Evolutionary conservation across 2,797 vertebrate species (phyloP).

Genomic region (Silurus aristotelis): DNA sequence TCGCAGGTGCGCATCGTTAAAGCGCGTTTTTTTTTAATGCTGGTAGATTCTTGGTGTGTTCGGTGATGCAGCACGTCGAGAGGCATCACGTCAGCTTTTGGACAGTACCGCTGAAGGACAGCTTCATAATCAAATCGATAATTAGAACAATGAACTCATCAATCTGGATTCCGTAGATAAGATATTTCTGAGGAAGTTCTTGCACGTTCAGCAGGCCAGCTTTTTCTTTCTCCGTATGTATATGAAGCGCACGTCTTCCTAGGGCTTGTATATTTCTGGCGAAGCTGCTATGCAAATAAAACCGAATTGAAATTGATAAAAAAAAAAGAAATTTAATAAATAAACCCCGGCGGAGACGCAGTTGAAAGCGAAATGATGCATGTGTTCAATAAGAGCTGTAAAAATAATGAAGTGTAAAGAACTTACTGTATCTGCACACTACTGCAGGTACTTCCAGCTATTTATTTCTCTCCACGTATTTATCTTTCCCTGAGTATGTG

Average conservation of each 20-base stretch:
- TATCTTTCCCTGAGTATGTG: constrained; percentile 28
- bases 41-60: background rate
- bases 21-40: background rate
- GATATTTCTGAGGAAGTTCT: background rate
- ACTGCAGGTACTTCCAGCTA: constrained; percentile 4
- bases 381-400: constrained; percentile 25
- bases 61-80: background rate
- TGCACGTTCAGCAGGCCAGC: background rate
- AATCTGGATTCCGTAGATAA: background rate
- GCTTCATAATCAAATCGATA: background rate
- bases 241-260: background rate
- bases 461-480: constrained; percentile 26
- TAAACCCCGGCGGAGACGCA: background rate
- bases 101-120: background rate
- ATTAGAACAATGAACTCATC: constrained; percentile 8
- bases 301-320: background rate
- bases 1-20: too few relatives aligned
- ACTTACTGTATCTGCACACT: constrained; percentile 20
- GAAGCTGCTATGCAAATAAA: background rate
- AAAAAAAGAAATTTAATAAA: background rate
- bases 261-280: background rate
- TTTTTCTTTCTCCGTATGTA: background rate
- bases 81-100: background rate
- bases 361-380: constrained; percentile 18
- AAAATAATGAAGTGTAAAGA: constrained; percentile 30